These are phyloP conservation scores for Clarias platycephalus DNA, from an alignment of 2,797 vertebrate species.

Conservation along the genomic window DNA sequence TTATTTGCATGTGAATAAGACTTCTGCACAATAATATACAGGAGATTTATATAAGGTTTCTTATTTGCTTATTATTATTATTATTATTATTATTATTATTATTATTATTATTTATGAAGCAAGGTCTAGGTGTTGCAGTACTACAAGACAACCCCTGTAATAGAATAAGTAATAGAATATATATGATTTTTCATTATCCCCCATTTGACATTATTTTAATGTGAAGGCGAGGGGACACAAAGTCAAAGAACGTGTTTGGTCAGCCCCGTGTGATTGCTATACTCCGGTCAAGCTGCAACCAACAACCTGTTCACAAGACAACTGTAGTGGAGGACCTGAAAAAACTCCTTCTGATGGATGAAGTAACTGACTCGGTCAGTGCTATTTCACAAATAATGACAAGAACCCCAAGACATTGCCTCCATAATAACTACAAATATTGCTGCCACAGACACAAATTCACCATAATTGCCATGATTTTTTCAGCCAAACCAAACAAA, in stretches of 20 bases:
- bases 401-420: background rate
- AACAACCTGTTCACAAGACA: constrained; percentile 70
- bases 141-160: background rate
- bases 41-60: no score
- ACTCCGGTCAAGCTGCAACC: constrained; percentile 72
- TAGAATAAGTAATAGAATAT: background rate
- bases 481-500: constrained; percentile 11
- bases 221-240: constrained; percentile 53
- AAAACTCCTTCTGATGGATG: constrained; percentile 77
- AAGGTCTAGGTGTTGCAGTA: background rate
- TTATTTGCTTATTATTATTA: background rate
- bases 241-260: constrained; percentile 76
- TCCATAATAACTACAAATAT: background rate
- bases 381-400: background rate
- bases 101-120: background rate
- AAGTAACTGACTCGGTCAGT: constrained; percentile 44
- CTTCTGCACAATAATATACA: no score
- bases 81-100: background rate
- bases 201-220: background rate
- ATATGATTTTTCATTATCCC: background rate
- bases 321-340: constrained; percentile 77
- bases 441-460: background rate
- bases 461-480: background rate
- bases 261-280: constrained; percentile 74
- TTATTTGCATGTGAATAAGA: no score